These are phyloP conservation scores for Sinocyclocheilus maitianheensis DNA, from an alignment of 2,113 vertebrate genomes.

Conservation along the genomic window DNA sequence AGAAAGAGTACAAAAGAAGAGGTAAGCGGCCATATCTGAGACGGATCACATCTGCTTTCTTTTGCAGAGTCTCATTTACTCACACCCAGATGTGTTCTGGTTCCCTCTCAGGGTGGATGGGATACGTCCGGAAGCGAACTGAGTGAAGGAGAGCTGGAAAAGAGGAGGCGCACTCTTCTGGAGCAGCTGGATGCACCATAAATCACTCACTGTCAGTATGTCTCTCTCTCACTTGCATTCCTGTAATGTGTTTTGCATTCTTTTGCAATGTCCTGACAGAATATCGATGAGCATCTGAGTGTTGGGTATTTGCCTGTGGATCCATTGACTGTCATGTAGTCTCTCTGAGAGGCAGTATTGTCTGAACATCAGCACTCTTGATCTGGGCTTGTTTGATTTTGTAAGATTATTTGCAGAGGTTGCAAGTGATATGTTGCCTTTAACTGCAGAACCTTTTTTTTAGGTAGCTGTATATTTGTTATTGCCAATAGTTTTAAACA, in stretches of 20 bases:
- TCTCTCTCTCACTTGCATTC: constrained; percentile 59
- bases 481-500: constrained; percentile 61
- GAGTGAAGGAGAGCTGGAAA: constrained; percentile 98
- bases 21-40: constrained; percentile 68
- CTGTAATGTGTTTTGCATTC: constrained; percentile 47
- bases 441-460: constrained; percentile 38
- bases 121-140: constrained; percentile 98
- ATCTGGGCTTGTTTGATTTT: constrained; percentile 14
- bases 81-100: background rate
- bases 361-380: constrained; percentile 30
- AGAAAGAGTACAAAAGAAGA: constrained; percentile 92
- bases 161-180: constrained; percentile 94
- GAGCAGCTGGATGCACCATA: constrained; percentile 92
- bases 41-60: background rate
- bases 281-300: background rate
- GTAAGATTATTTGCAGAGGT: constrained; percentile 36
- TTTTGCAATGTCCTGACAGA: background rate
- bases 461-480: constrained; percentile 68
- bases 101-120: constrained; percentile 88
- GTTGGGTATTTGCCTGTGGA: background rate
- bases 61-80: background rate
- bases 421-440: constrained; percentile 29
- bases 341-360: constrained; percentile 8
- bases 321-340: constrained; percentile 12
- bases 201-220: constrained; percentile 46